Evolutionary conservation across 2,797 vertebrate species (phyloP).

Genomic region (Otolemur crassicaudatus): DNA sequence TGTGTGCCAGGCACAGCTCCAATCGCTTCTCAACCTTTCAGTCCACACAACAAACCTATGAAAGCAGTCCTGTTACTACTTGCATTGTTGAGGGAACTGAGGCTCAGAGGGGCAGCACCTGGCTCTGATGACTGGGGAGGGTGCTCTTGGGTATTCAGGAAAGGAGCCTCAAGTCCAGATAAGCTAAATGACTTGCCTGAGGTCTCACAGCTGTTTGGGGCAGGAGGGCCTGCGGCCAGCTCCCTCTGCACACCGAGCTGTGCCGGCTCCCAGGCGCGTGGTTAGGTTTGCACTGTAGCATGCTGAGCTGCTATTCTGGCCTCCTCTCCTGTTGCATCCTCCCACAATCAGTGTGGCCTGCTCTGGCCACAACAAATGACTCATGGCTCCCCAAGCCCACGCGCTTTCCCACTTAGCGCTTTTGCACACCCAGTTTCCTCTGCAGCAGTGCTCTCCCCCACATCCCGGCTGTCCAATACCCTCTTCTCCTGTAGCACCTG

Average conservation of each 20-base stretch:
- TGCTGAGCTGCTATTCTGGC: background rate
- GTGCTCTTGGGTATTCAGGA: background rate
- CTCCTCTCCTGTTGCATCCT: background rate
- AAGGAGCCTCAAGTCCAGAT: background rate
- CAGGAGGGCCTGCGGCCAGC: background rate
- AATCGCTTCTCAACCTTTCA: background rate
- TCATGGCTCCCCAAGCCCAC: constrained; percentile 25
- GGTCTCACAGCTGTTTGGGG: background rate
- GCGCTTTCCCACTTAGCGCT: background rate
- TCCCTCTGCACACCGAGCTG: rapidly evolving
- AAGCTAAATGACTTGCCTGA: background rate
- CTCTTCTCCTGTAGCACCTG: background rate
- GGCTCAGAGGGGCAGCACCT: background rate
- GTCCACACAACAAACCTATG: background rate
- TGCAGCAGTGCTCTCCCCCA: background rate
- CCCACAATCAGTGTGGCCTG: background rate
- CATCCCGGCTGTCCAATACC: background rate
- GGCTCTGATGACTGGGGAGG: rapidly evolving
- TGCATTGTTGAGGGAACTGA: background rate
- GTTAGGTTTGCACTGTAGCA: background rate
- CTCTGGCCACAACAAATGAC: background rate
- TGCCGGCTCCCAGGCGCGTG: rapidly evolving
- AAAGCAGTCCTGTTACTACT: background rate
- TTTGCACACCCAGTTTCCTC: background rate
- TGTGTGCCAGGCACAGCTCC: background rate